A percentile compares a stretch with the other conserved stretches of the same genome.
These are phyloP conservation scores for Unio delphinus DNA, from an alignment of 2,888 invertebrate genomes.

Conservation along the genomic window DNA sequence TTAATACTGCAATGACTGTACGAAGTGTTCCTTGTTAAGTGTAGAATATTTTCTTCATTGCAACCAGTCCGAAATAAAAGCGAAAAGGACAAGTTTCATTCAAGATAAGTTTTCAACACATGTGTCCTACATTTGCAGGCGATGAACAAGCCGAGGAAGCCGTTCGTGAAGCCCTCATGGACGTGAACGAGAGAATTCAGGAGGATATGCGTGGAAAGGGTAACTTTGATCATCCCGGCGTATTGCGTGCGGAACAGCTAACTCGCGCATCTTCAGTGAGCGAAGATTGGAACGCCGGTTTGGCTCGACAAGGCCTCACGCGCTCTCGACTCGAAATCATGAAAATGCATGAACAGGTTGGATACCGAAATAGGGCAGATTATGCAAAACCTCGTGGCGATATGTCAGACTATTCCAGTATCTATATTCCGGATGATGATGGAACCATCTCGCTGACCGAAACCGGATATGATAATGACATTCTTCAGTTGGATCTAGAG, in stretches of 20 bases:
- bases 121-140: conserved; percentile 16
- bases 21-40: no score
- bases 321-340: conserved; percentile 38
- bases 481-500: conserved; percentile 40
- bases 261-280: conserved; percentile 26
- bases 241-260: conserved; percentile 23
- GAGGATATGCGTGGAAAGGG: conserved; percentile 43
- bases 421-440: conserved; percentile 47
- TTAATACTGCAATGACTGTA: no score
- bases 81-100: no score
- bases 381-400: conserved; percentile 44
- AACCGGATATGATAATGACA: conserved; percentile 35
- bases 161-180: conserved; percentile 44
- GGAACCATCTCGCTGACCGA: conserved; percentile 48
- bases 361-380: conserved; percentile 30
- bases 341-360: conserved; percentile 29
- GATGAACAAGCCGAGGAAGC: conserved; percentile 47
- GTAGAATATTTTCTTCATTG: no score
- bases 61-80: no score
- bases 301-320: conserved; percentile 25
- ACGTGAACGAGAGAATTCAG: conserved; percentile 44
- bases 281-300: conserved; percentile 20
- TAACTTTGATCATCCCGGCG: conserved; percentile 26
- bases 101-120: no score
- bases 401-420: conserved; percentile 43